Conservation (phyloP, 2,113 vertebrate species). For the Thinocorus orbignyianus region DNA sequence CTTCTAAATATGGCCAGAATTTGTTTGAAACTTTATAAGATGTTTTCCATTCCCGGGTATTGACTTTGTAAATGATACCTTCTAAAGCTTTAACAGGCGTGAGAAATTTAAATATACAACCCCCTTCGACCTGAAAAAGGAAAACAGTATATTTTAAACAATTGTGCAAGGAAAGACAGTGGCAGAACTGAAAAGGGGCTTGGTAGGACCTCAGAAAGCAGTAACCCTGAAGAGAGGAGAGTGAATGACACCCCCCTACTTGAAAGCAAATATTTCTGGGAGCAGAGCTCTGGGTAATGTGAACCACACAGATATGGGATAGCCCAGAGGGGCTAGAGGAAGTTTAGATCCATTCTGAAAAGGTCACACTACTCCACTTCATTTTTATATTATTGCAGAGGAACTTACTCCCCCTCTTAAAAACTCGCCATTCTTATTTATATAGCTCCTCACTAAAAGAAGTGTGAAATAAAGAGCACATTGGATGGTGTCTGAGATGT, state of each 20-base stretch:
- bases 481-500: neutral
- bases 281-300: neutral
- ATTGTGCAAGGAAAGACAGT: neutral
- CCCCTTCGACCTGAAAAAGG: constrained; percentile 1
- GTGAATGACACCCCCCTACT: neutral
- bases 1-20: constrained; percentile 4
- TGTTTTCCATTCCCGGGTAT: constrained; percentile 21
- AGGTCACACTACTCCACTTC: neutral
- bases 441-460: neutral
- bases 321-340: neutral
- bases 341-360: constrained; percentile 33
- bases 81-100: neutral
- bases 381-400: constrained; percentile 17
- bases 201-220: neutral
- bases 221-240: neutral
- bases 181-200: neutral
- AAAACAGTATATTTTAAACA: constrained; percentile 40
- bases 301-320: constrained; percentile 51
- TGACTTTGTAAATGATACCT: constrained; percentile 30
- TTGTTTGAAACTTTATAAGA: constrained; percentile 30
- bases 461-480: rapidly evolving
- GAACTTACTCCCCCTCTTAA: neutral
- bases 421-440: neutral
- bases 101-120: constrained; percentile 57
- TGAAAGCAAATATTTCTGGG: constrained; percentile 25